Evolutionary conservation across 2,888 invertebrate species (phyloP), one percentile per base, ranked within the genome.

Genomic region (Rapana venosa): DNA sequence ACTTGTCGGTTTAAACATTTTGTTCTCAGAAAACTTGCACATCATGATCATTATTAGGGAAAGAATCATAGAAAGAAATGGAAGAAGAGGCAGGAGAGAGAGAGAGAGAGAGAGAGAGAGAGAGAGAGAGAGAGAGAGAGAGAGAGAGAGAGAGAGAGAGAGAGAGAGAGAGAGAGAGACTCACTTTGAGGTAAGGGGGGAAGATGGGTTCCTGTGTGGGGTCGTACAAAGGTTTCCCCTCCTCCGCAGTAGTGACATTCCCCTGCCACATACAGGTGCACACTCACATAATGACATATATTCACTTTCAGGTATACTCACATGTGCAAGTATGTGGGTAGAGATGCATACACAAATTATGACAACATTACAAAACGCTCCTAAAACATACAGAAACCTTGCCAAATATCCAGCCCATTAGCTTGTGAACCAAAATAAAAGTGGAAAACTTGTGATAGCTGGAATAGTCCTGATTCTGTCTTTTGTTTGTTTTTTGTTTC

Each of bases 151-250:
- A 30, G 30, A 79, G 26, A 30, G 11, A 13, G 35, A 26, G 22
- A 15, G 36, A 20, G 13, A 74, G 56, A 35, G 15, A 87, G 20
- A 35, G 15, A 61, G 32, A 8, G n/a, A 26, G 2, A 35, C 20
- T 58, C 88, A 92, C 92, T 87, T 92, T 91, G 36, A 92, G 90
- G 35, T 91, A 91, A 30, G 92, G 92, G 22, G 92, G 92, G 58
- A 92, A 92, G 5, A 92, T 92, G 11, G 91, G 91, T 30, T 92
- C 92, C 77, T 92, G 92, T 30, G 91, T 85, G 1, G 92, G 90
- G 32, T 91, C 90, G 58, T 90, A 91, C 15, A 88, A 83, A 6
- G 56, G 26, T 35, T 26, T 47, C 30, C n/a, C 85, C n/a, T 85
- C 20, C 20, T 8, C 6, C 4, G 20, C 30, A 0, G 22, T n/a